phyloP scores from a whole-genome alignment of 1,140 invertebrate genomes.

The Bombyx mori region DNA sequence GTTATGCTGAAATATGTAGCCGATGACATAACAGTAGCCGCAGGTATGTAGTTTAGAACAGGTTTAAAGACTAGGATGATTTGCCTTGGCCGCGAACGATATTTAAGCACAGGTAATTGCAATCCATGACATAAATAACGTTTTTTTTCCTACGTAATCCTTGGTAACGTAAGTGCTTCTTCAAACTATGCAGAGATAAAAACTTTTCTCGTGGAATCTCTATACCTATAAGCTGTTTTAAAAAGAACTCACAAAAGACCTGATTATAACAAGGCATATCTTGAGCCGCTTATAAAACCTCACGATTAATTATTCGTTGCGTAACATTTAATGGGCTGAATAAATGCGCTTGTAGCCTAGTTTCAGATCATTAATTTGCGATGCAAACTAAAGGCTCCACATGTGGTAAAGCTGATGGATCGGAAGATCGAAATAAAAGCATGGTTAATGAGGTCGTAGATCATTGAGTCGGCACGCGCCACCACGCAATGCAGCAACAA shows the following conservation, averaged over 20 bases:
- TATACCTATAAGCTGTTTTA: too few relatives aligned
- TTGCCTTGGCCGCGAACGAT: slow-evolving; percentile 49
- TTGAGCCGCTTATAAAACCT: too few relatives aligned
- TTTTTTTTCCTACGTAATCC: slow-evolving; percentile 5
- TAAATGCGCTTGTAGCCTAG: slow-evolving; percentile 5
- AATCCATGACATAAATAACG: slow-evolving; percentile 53
- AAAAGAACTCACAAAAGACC: too few relatives aligned
- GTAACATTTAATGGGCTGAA: too few relatives aligned
- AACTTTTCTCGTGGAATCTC: too few relatives aligned
- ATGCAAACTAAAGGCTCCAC: slow-evolving; percentile 18
- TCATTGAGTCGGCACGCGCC: slow-evolving; percentile 44
- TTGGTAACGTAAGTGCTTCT: too few relatives aligned
- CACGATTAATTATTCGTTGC: too few relatives aligned
- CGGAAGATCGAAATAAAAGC: slow-evolving; percentile 10
- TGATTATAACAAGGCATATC: too few relatives aligned
- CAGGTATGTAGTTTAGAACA: slow-evolving; percentile 23
- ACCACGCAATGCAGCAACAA: slow-evolving; percentile 14
- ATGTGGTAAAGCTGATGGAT: slow-evolving; percentile 9
- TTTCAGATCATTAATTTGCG: slow-evolving; percentile 19
- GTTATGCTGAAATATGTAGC: slow-evolving; percentile 4
- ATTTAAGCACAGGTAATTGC: slow-evolving; percentile 25
- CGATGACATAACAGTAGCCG: slow-evolving; percentile 29
- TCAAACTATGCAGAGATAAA: too few relatives aligned
- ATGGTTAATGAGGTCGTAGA: slow-evolving; percentile 32
- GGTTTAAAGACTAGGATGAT: slow-evolving; percentile 32